Conservation (phyloP, 2,888 invertebrate genomes). For the Gortyna flavago region DNA sequence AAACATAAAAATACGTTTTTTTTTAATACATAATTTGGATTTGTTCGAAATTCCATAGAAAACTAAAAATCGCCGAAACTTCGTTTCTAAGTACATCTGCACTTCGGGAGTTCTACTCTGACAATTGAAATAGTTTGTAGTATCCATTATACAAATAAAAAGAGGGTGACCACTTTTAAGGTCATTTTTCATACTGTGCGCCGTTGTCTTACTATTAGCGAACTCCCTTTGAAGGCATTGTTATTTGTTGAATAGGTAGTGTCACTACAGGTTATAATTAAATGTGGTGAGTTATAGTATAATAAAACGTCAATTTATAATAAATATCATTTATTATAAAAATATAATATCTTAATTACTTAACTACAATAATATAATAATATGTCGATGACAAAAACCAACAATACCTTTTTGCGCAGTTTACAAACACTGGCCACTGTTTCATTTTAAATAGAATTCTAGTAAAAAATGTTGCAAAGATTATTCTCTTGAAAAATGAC, state of each 20-base stretch:
- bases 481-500: not conserved
- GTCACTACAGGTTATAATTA: not conserved
- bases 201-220: no score
- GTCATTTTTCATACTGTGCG: no score
- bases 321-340: slow-evolving; percentile 79
- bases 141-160: no score
- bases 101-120: no score
- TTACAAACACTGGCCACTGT: slow-evolving; percentile 1
- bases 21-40: no score
- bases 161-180: no score
- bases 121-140: no score
- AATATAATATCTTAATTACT: slow-evolving; percentile 72
- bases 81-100: no score
- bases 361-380: slow-evolving; percentile 63
- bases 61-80: no score
- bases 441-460: not conserved
- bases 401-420: slow-evolving; percentile 31
- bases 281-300: slow-evolving; percentile 3
- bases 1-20: no score
- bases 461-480: not conserved
- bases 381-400: slow-evolving; percentile 30
- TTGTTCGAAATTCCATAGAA: no score
- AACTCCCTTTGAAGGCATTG: not conserved
- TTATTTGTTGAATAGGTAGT: not conserved
- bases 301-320: slow-evolving; percentile 69